These are phyloP conservation scores for Macaria notata DNA, from an alignment of 2,888 invertebrate genomes.

Conservation along the genomic window DNA sequence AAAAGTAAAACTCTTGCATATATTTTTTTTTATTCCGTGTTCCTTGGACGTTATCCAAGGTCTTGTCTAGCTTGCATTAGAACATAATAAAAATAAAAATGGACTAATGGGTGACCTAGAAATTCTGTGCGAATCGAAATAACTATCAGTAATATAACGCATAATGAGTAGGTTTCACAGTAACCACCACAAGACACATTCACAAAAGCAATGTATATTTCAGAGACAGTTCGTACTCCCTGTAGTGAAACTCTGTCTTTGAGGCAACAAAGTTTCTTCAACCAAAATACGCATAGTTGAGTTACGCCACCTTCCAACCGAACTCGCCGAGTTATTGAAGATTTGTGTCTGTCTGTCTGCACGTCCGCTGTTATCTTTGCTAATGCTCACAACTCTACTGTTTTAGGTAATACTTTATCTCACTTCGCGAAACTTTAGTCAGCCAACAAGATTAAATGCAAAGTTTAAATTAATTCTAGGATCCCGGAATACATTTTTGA, in stretches of 20 bases:
- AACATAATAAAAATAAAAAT: too few species aligned
- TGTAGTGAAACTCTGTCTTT: constrained; percentile 4
- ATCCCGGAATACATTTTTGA: constrained; percentile 60
- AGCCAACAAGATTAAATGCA: constrained; percentile 76
- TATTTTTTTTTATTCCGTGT: too few species aligned
- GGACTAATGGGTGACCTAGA: too few species aligned
- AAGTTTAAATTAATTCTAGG: constrained; percentile 79
- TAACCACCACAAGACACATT: too few species aligned
- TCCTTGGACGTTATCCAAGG: too few species aligned
- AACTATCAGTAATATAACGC: too few species aligned
- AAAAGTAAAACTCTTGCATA: too few species aligned
- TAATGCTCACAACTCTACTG: constrained; percentile 59
- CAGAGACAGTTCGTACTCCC: constrained; percentile 1
- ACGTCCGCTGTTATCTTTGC: constrained; percentile 51
- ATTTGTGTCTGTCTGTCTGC: constrained; percentile 39
- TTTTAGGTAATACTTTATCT: constrained; percentile 75
- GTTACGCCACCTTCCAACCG: background rate
- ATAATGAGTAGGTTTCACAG: too few species aligned
- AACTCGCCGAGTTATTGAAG: constrained; percentile 24
- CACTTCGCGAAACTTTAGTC: constrained; percentile 68
- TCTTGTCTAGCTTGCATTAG: too few species aligned
- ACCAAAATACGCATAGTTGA: constrained; percentile 8
- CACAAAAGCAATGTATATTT: constrained; percentile 2
- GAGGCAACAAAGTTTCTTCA: constrained; percentile 6
- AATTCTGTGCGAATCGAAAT: background rate